Evolutionary conservation across 2,888 invertebrate genomes (phyloP).

Genomic region (Zeuzera pyrina): DNA sequence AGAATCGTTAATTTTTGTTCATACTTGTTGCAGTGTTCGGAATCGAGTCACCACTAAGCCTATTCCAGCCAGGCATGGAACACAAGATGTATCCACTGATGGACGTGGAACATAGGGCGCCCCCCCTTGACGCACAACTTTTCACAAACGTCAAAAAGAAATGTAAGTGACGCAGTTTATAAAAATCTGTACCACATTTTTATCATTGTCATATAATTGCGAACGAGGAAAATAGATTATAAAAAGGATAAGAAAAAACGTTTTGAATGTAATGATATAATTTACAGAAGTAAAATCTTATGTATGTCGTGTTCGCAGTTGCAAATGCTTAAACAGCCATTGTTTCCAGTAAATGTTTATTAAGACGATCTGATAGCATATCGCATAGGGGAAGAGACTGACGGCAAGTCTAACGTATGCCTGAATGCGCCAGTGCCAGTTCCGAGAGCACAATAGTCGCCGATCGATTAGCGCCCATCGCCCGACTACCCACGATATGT

Average conservation of each 20-base stretch:
- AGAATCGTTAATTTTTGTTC: background rate
- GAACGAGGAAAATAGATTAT: no score
- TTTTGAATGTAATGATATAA: no score
- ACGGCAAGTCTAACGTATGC: constrained; percentile 56
- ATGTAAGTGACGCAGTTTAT: constrained; percentile 82
- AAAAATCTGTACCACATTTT: no score
- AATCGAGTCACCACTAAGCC: constrained; percentile 80
- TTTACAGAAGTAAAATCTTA: no score
- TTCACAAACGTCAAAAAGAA: constrained; percentile 84
- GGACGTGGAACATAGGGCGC: constrained; percentile 81
- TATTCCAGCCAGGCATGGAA: constrained; percentile 84
- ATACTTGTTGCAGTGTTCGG: constrained; percentile 77
- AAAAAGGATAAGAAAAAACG: no score
- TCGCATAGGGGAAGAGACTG: constrained; percentile 54
- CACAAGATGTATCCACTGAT: constrained; percentile 82
- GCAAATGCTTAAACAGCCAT: constrained; percentile 28
- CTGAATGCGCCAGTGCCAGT: constrained; percentile 27
- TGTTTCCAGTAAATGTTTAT: constrained; percentile 67
- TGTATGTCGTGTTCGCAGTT: no score
- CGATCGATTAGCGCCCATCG: constrained; percentile 52
- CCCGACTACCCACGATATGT: constrained; percentile 20
- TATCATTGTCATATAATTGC: no score
- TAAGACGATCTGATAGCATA: constrained; percentile 68
- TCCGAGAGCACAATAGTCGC: constrained; percentile 40
- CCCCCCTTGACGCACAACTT: constrained; percentile 75